Evolutionary conservation across 2,113 vertebrate genomes (phyloP), one percentile per base, ranked within the genome.

Genomic region (Lonchura striata): DNA sequence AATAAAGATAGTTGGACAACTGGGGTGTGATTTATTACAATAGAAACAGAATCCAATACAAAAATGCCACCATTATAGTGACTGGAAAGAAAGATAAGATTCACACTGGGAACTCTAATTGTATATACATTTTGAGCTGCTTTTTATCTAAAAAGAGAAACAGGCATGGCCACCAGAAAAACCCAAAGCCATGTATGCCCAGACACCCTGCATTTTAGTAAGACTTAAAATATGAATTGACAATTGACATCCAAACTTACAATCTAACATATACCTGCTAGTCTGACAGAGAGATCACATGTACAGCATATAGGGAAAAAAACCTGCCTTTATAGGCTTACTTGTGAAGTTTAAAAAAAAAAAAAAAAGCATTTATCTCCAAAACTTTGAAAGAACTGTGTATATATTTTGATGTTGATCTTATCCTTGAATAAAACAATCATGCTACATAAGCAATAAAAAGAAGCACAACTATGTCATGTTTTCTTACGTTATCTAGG

Each of bases 401-500:
- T 3, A 2, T 52, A 9, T 74, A 35, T 75, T 92, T 92, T 57
- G 39, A 5, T 74, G 54, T 50, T 81, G 50, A 42, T 74, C 47
- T 91, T 81, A 50, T 84, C 27, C 39, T 78, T 94, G 20, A 83
- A 39, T 77, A 70, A 35, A 91, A 50, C 13, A 39, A 59, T 64
- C 69, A 46, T 56, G 49, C 54, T 69, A 91, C 11, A 63, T 46
- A 64, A 60, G 46, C 30, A 71, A 41, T 41, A 71, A n/a, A 88
- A 95, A 52, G 33, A 54, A 82, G 46, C 25, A 72, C 25, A 92
- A 78, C n/a, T 68, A 17, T 68, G 78, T 33, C 13, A 39, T 69
- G 69, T 94, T 88, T 85, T 92, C 74, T 72, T 82, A 82, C 61
- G 64, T 85, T 95, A 79, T 63, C 91, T 49, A 37, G 84, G 74